Evolutionary conservation across 2,888 invertebrate genomes (phyloP), one percentile per base, ranked within the genome.

Genomic region (Lepidochrysops patricia): DNA sequence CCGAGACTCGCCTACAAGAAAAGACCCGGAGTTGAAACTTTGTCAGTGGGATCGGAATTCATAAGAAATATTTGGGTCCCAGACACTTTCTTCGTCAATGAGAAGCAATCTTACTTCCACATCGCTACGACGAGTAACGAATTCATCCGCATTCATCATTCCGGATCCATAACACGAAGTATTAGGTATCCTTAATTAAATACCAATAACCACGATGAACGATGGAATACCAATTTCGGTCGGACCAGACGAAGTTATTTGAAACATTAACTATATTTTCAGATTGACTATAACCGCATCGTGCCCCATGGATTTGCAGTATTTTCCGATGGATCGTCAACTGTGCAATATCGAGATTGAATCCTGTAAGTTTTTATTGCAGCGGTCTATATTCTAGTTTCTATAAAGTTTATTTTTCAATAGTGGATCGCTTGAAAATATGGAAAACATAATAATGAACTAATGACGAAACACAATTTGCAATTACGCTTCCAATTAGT

Each of bases 81-180:
- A 70, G 99, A 99, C 88, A 99, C 99, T 67, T 99, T 99, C 91
- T 99, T 99, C 89, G 98, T 99, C 75, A 99, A 99, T 90, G 99
- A 99, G 90, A 99, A 99, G 91, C 97, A 98, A 90, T 98, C 99
- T 72, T 99, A 98, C 91, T 98, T 99, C 90, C 99, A 99, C 90
- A 96, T 97, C 88, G 98, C 99, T 71, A 99, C 99, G 74, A 99
- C 99, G 76, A 98, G 98, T 90, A 99, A 99, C 91, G 99, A 98
- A 90, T 98, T 98, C 91, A 96, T 98, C 85, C 94, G 98, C 72
- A 97, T 98, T 84, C 96, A 96, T 89, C 95, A 97, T 86, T 95
- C 96, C 74, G 98, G 97, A 81, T 96, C 96, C 86, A 96, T 97
- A 80, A 96, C 97, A 70, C 92, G 97, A 81, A 97, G 97, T 91